Conservation (phyloP, 64 coral and sea anemone genomes). For the Cladopsammia gracilis region DNA sequence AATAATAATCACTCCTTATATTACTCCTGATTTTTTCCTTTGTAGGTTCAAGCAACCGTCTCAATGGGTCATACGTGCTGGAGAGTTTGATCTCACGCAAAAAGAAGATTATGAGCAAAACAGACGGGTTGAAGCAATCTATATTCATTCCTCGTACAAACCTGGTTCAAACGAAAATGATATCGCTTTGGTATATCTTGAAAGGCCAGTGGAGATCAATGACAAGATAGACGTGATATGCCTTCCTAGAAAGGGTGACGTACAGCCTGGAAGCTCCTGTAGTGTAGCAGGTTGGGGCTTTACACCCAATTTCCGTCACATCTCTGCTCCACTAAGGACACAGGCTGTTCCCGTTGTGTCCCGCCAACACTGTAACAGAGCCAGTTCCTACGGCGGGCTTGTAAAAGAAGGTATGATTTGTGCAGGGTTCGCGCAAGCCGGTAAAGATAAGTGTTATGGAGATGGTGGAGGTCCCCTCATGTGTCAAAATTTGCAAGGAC, state of each 20-base stretch:
- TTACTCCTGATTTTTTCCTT: neutral
- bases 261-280: constrained; percentile 45
- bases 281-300: constrained; percentile 64
- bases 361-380: constrained; percentile 53
- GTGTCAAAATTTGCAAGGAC: constrained; percentile 48
- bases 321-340: constrained; percentile 43
- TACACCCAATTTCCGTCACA: constrained; percentile 1
- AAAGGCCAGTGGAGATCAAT: constrained; percentile 50
- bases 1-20: neutral
- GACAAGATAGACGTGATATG: constrained; percentile 60
- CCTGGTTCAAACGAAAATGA: constrained; percentile 60
- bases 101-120: constrained; percentile 62
- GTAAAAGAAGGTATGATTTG: constrained; percentile 79
- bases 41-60: constrained; percentile 67
- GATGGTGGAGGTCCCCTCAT: constrained; percentile 82
- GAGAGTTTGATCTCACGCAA: constrained; percentile 66
- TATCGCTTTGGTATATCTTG: constrained; percentile 82
- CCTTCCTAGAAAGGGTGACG: constrained; percentile 9
- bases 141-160: constrained; percentile 77
- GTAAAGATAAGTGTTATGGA: constrained; percentile 73
- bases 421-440: constrained; percentile 49
- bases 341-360: constrained; percentile 58
- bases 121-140: constrained; percentile 58
- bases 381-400: constrained; percentile 25
- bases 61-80: constrained; percentile 72